Conservation (phyloP, 2,113 vertebrate species). For the Sciurus niger region DNA sequence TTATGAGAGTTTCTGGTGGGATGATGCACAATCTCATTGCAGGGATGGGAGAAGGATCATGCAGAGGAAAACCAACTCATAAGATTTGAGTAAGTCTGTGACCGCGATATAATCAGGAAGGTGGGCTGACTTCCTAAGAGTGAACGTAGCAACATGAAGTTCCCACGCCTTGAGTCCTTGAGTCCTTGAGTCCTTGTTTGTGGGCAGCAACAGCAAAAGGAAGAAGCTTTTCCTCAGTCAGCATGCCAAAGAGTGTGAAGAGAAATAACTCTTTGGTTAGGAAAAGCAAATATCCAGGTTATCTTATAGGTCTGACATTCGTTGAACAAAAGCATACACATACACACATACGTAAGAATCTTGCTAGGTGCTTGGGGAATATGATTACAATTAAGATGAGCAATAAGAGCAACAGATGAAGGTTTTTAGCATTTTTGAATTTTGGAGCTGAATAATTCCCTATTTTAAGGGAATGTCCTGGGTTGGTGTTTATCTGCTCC, state of each 20-base stretch:
- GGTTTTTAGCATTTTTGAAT: not conserved
- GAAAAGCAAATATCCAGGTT: not conserved
- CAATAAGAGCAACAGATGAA: not conserved
- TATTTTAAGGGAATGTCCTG: not conserved
- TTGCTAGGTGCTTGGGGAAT: not conserved
- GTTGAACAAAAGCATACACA: not conserved
- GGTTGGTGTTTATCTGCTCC: not conserved
- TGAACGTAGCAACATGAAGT: too few species aligned
- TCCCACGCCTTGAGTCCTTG: not conserved
- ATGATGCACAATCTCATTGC: not conserved
- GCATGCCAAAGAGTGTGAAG: not conserved
- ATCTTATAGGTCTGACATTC: not conserved
- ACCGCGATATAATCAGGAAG: not conserved
- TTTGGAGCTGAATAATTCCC: not conserved
- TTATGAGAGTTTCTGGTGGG: not conserved
- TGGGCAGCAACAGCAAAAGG: not conserved
- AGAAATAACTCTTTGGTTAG: not conserved
- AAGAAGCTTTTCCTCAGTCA: not conserved
- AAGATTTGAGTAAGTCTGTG: not conserved
- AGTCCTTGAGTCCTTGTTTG: not conserved
- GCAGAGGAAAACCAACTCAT: not conserved
- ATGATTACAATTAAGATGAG: not conserved
- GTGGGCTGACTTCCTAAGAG: not conserved
- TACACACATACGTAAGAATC: not conserved
- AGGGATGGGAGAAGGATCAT: not conserved